phyloP scores from a whole-genome alignment of 2,113 vertebrate genomes.

The Petaurus breviceps region DNA sequence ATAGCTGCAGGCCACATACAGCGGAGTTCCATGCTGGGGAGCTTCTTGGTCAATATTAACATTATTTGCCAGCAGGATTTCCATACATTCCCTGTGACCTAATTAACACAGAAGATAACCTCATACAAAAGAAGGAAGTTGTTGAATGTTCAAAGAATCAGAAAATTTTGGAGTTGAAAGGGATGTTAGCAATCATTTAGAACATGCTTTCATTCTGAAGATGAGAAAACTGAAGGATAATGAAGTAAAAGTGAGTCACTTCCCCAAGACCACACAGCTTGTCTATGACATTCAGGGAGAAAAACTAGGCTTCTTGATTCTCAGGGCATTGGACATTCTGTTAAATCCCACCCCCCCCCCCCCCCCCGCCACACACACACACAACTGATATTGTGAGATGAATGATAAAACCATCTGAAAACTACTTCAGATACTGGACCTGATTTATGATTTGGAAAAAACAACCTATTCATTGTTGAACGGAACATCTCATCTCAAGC shows the following conservation, averaged over 20 bases:
- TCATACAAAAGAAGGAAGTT: conserved; percentile 19
- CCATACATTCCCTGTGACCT: conserved; percentile 94
- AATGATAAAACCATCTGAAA: conserved; percentile 46
- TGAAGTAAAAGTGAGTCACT: neutral
- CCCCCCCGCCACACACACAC: neutral
- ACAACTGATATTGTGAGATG: neutral
- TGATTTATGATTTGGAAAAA: conserved; percentile 17
- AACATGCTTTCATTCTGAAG: neutral
- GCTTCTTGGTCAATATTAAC: conserved; percentile 89
- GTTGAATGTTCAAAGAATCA: conserved; percentile 30
- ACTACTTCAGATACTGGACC: neutral
- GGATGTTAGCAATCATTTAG: conserved; percentile 33
- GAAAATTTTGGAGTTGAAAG: conserved; percentile 2
- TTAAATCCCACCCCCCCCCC: neutral
- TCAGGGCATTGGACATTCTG: neutral
- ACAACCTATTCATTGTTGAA: neutral
- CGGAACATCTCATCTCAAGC: neutral
- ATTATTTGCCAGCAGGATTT: conserved; percentile 89
- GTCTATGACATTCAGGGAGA: neutral
- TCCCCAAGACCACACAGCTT: neutral
- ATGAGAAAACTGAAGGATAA: neutral
- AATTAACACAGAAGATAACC: conserved; percentile 33
- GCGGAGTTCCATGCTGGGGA: conserved; percentile 85
- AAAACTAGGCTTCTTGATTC: neutral
- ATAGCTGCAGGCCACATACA: conserved; percentile 89